phyloP scores from a whole-genome alignment of 2,888 invertebrate species.

The Dasypolia templi region DNA sequence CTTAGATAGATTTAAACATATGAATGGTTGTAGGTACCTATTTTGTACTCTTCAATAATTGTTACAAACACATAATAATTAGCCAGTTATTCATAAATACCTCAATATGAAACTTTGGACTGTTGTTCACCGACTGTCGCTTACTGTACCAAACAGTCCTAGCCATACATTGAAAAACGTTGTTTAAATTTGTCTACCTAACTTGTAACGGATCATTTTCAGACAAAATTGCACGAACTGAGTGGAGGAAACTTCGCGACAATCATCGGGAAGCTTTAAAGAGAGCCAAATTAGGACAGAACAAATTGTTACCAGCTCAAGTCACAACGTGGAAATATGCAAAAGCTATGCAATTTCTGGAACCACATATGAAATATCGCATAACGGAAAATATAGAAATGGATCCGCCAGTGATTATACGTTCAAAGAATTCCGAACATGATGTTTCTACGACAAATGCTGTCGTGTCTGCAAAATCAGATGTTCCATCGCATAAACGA shows the following conservation, averaged over 20 bases:
- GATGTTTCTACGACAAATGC: constrained; percentile 78
- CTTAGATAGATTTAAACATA: too few relatives aligned
- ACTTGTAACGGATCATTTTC: constrained; percentile 53
- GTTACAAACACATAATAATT: not conserved
- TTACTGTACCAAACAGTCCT: not conserved
- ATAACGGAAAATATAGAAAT: constrained; percentile 86
- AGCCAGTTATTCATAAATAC: not conserved
- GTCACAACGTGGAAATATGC: constrained; percentile 88
- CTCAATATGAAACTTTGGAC: not conserved
- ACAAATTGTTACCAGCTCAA: constrained; percentile 85
- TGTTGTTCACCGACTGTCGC: not conserved
- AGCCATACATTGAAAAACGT: not conserved
- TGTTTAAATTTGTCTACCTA: not conserved
- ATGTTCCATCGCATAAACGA: constrained; percentile 69
- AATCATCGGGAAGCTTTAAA: constrained; percentile 86
- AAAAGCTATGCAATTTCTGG: constrained; percentile 87
- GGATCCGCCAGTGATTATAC: constrained; percentile 70
- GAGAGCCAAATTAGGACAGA: constrained; percentile 85
- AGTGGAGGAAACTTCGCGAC: constrained; percentile 87
- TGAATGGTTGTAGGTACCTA: not conserved
- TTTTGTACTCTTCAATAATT: not conserved
- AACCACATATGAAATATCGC: constrained; percentile 87
- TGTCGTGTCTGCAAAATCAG: constrained; percentile 62
- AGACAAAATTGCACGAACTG: constrained; percentile 84
- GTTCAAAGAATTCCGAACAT: constrained; percentile 73